Conservation (phyloP, 2,113 vertebrate species). For the Ophiodon elongatus region DNA sequence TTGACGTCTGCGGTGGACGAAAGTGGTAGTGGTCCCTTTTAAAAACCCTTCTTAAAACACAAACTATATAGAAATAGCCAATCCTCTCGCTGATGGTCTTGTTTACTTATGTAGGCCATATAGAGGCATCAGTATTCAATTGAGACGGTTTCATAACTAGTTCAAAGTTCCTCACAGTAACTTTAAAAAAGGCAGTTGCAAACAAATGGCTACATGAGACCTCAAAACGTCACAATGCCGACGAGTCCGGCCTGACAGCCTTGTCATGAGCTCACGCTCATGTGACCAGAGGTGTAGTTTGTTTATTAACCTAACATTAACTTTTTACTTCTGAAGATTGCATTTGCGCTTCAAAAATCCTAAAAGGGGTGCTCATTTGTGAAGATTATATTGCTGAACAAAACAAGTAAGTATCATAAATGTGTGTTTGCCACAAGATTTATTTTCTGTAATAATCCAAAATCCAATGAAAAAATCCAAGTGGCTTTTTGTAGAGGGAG, state of each 20-base stretch:
- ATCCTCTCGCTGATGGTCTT: no score
- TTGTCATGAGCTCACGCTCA: background rate
- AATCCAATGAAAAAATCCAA: background rate
- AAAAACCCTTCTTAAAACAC: background rate
- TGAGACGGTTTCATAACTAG: no score
- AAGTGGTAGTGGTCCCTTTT: background rate
- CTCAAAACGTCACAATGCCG: no score
- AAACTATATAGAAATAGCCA: no score
- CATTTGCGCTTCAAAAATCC: background rate
- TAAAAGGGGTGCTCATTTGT: no score
- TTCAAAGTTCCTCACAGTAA: no score
- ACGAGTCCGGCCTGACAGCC: no score
- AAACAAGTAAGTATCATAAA: background rate
- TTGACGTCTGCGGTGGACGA: background rate
- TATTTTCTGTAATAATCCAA: background rate
- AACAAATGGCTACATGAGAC: no score
- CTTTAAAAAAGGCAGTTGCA: no score
- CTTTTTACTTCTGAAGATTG: background rate
- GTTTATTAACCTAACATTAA: background rate
- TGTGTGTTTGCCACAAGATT: background rate
- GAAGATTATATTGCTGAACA: background rate
- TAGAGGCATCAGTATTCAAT: no score
- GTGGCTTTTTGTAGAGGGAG: background rate
- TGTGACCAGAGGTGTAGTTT: background rate
- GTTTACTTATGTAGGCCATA: no score